Base-by-base conservation (phyloP, 2,797 vertebrate genomes). In the Parotocinclus haroldoi region DNA sequence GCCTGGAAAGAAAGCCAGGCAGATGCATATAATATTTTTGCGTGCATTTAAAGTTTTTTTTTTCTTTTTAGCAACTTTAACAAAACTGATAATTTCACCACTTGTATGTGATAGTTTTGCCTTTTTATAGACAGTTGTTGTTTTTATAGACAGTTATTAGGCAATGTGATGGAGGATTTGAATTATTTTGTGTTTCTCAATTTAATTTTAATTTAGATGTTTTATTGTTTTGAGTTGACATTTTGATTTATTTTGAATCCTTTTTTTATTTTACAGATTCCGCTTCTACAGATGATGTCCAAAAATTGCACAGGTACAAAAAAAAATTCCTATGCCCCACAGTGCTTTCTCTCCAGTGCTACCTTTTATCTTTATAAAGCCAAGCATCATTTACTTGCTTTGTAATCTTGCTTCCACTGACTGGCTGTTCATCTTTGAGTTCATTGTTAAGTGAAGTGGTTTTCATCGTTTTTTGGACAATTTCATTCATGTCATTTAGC, bases 201-300 rank as follows among this genome's bases (percentile, higher is more conserved):
- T 60, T 56, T 63, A 5, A 8, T 60, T 18, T 13, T 45, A 8
- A 27, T 46, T 8, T 9, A 36, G 0, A 66, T 72, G n/a, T 13
- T 40, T 66, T 71, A 55, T 49, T 67, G 5, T 56, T 54, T 64
- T 64, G 17, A 27, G 27, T 27, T 42, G 48, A 37, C 27, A 3
- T 68, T 27, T 68, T 69, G 76, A 85, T 85, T 83, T 79, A 84
- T 79, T 87, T 86, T 78, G 85, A 90, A 90, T 83, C 72, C 57
- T 84, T 81, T 60, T 56, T 89, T 81, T 93, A 89, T 92, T 87
- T 93, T 92, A 62, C 88, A 92, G 92, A 92, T 86, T 88, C 86
- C 45, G 79, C 85, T 67, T 82, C 83, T 67, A 76, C 88, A 84
- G 85, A 87, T 74, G 87, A 80, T 85, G 89, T 74, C 82, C 76